These are phyloP conservation scores for Hyposoter didymator DNA, from an alignment of 2,888 invertebrate genomes.

Conservation along the genomic window DNA sequence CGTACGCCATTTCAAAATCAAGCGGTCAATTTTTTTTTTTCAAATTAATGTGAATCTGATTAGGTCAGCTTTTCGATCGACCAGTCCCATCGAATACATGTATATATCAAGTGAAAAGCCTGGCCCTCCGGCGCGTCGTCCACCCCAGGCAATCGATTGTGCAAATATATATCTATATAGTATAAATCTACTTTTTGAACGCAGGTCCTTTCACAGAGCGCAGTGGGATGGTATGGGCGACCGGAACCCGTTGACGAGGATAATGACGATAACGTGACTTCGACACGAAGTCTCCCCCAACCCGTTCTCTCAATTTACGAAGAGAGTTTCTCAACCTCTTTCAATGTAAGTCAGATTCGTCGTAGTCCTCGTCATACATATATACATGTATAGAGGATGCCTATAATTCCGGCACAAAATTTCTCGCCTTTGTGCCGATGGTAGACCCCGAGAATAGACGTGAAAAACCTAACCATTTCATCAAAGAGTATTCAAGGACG, in stretches of 20 bases:
- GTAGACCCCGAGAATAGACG: slow-evolving; percentile 29
- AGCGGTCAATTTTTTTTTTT: background rate
- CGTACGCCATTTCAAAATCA: background rate
- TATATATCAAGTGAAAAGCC: slow-evolving; percentile 8
- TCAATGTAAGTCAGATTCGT: slow-evolving; percentile 40
- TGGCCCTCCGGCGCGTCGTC: slow-evolving; percentile 7
- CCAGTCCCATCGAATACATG: background rate
- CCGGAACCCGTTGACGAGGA: slow-evolving; percentile 76
- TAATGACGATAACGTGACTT: slow-evolving; percentile 80
- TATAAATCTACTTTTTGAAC: slow-evolving; percentile 30
- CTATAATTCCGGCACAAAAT: slow-evolving; percentile 46
- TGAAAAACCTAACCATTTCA: slow-evolving; percentile 41
- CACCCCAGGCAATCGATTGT: slow-evolving; percentile 27
- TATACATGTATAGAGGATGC: slow-evolving; percentile 3
- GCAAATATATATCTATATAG: background rate
- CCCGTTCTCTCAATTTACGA: slow-evolving; percentile 15
- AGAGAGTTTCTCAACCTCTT: slow-evolving; percentile 41
- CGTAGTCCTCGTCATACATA: slow-evolving; percentile 16
- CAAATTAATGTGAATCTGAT: background rate
- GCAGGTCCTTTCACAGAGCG: slow-evolving; percentile 72
- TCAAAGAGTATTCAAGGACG: slow-evolving; percentile 48
- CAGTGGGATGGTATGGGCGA: slow-evolving; percentile 67
- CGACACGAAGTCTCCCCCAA: slow-evolving; percentile 51
- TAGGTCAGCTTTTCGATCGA: background rate
- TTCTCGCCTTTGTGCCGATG: slow-evolving; percentile 53